Evolutionary conservation across 2,797 vertebrate genomes (phyloP).

Genomic region (Carcharodon carcharias): DNA sequence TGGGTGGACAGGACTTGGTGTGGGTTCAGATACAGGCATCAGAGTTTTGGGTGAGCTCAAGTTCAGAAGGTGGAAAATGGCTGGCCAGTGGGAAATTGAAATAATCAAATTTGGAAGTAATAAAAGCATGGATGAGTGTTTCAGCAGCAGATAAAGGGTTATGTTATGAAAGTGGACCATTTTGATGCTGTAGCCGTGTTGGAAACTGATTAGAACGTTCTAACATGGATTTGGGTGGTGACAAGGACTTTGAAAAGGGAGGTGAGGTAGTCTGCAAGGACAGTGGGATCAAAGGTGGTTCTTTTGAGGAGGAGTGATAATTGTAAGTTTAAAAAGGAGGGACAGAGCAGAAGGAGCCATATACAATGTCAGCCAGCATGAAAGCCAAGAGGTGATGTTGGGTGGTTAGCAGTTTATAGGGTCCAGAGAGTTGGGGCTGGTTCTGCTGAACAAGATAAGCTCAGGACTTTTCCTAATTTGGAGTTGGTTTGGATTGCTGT

Average conservation of each 20-base stretch:
- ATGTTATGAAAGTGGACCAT: not conserved
- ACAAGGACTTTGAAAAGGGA: not conserved
- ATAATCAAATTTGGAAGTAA: not conserved
- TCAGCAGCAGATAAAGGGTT: not conserved
- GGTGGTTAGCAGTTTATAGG: too few relatives aligned
- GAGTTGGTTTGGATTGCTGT: not conserved
- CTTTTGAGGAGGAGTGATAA: not conserved
- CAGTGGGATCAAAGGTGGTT: not conserved
- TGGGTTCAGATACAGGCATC: not conserved
- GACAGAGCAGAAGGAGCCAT: not conserved
- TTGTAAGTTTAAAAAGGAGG: not conserved
- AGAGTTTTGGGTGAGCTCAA: not conserved
- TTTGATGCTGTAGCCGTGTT: not conserved
- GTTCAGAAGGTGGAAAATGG: not conserved
- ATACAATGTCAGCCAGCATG: not conserved
- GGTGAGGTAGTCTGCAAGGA: not conserved
- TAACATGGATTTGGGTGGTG: not conserved
- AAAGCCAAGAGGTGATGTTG: too few relatives aligned
- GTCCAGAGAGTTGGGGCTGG: too few relatives aligned
- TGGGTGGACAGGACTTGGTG: too few relatives aligned
- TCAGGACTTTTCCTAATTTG: not conserved
- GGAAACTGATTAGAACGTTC: not conserved
- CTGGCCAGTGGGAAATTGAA: not conserved
- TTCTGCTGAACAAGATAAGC: too few relatives aligned
- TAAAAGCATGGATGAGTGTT: not conserved